Percentiles rank a stretch among this genome's conserved stretches.
Conservation (phyloP, 2,797 vertebrate genomes). For the Gymnopithys bicolor region DNA sequence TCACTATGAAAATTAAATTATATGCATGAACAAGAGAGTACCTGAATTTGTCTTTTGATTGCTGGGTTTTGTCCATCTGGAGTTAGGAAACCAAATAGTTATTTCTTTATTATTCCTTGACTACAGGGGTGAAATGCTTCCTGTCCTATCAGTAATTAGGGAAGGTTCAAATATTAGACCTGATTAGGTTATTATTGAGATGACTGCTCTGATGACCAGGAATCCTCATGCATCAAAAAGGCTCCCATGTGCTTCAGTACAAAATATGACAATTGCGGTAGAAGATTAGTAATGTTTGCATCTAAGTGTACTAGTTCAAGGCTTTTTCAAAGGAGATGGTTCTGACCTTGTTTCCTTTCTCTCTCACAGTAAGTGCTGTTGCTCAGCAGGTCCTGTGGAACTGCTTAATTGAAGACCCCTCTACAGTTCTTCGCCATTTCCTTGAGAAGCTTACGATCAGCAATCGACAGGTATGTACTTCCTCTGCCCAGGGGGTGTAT, state of each 20-base stretch:
- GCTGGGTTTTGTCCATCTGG: background rate
- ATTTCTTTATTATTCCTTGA: background rate
- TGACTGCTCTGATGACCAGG: background rate
- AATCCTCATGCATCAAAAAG: background rate
- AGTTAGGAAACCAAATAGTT: background rate
- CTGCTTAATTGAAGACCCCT: slow-evolving; percentile 97
- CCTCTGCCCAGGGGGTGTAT: background rate
- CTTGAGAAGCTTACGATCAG: slow-evolving; percentile 97
- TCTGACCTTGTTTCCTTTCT: slow-evolving; percentile 25
- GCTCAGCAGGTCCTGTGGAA: slow-evolving; percentile 99
- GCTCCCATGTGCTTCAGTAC: background rate
- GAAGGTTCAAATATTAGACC: background rate
- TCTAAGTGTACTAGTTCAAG: background rate
- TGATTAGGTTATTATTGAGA: background rate
- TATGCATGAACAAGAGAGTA: background rate
- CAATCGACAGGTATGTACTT: slow-evolving; percentile 89
- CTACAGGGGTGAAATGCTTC: background rate
- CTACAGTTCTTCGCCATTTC: slow-evolving; percentile 95
- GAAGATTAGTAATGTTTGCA: background rate
- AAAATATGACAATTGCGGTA: background rate
- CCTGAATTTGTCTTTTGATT: background rate
- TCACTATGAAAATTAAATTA: background rate
- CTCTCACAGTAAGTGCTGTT: slow-evolving; percentile 89
- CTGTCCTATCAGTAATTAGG: background rate
- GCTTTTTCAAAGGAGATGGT: background rate